Conservation (phyloP, 2,113 vertebrate species). For the Alethe castanea region DNA sequence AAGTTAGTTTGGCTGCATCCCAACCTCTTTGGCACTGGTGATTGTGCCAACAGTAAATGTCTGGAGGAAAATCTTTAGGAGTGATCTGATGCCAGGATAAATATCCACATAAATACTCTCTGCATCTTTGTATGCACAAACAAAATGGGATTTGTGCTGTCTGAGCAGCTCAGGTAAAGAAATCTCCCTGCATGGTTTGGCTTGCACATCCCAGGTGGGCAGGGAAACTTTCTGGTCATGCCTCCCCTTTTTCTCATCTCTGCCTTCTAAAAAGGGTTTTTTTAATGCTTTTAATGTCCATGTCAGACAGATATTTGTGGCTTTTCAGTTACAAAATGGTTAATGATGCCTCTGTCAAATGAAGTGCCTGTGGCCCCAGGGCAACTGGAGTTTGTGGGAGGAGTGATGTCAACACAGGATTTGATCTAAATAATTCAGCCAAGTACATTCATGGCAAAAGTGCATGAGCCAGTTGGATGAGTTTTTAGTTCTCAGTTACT, state of each 20-base stretch:
- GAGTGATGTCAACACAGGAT: slow-evolving; percentile 22
- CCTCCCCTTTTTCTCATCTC: not conserved
- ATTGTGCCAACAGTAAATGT: not conserved
- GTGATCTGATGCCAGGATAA: not conserved
- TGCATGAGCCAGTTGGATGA: slow-evolving; percentile 40
- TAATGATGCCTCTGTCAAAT: not conserved
- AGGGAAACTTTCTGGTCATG: rapidly evolving
- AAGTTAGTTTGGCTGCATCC: not conserved
- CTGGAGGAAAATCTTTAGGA: not conserved
- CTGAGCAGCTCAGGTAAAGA: not conserved
- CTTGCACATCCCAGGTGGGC: not conserved
- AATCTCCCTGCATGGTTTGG: not conserved
- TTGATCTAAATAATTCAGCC: slow-evolving; percentile 22
- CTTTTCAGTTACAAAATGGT: not conserved
- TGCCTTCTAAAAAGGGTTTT: not conserved
- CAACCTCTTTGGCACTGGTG: not conserved
- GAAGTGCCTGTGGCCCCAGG: not conserved
- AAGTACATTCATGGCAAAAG: not conserved
- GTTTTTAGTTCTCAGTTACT: slow-evolving; percentile 2
- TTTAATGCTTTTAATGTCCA: not conserved
- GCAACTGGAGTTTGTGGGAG: slow-evolving; percentile 44
- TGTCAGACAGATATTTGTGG: rapidly evolving
- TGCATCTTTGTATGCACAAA: not conserved
- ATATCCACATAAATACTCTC: not conserved
- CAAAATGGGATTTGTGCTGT: not conserved